These are phyloP conservation scores for Mesocricetus auratus DNA, from an alignment of 2,113 vertebrate genomes.

Conservation along the genomic window DNA sequence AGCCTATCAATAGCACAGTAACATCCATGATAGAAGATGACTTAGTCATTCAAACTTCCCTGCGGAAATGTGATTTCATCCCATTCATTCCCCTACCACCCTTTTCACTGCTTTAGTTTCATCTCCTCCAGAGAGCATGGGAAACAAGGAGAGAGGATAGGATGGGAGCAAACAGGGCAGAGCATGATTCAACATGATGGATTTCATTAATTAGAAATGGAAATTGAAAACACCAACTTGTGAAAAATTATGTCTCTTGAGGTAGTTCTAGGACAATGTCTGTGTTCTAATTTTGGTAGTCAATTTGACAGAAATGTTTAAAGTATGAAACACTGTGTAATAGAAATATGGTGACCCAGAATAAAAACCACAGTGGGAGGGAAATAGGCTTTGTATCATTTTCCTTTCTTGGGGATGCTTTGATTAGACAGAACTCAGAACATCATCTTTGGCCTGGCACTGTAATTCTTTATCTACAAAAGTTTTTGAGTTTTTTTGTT, in stretches of 20 bases:
- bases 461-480: slow-evolving; percentile 32
- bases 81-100: not conserved
- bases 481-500: too few relatives aligned
- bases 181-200: slow-evolving; percentile 61
- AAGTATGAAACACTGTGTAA: slow-evolving; percentile 59
- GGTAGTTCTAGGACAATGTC: slow-evolving; percentile 70
- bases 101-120: slow-evolving; percentile 2
- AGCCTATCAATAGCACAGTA: not conserved
- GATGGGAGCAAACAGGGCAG: slow-evolving; percentile 13
- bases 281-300: slow-evolving; percentile 75
- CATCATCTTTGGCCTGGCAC: slow-evolving; percentile 46
- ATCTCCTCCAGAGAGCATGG: not conserved
- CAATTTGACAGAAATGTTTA: slow-evolving; percentile 72
- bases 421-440: slow-evolving; percentile 66
- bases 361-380: slow-evolving; percentile 69
- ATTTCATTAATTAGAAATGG: slow-evolving; percentile 76
- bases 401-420: slow-evolving; percentile 57
- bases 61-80: slow-evolving; percentile 14
- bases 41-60: not conserved
- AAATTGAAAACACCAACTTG: slow-evolving; percentile 73
- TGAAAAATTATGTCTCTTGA: slow-evolving; percentile 71
- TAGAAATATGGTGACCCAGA: slow-evolving; percentile 74
- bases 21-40: not conserved
- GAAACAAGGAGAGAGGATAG: slow-evolving; percentile 47
- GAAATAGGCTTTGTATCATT: slow-evolving; percentile 54